These are phyloP conservation scores for Labeo rohita DNA, from an alignment of 2,113 vertebrate genomes.

Conservation along the genomic window DNA sequence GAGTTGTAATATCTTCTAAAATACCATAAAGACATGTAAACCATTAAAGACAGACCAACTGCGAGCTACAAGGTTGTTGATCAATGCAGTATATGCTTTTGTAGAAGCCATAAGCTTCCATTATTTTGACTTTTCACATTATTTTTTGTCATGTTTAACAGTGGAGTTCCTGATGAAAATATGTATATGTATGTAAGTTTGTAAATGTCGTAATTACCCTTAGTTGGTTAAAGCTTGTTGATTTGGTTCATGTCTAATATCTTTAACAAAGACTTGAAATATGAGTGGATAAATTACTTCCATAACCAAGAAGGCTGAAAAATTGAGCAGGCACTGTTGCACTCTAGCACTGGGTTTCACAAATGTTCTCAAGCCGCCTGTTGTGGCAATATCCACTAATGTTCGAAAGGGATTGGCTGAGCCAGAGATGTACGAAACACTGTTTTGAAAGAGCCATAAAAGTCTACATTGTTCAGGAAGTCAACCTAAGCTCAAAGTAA, in stretches of 20 bases:
- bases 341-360: neutral
- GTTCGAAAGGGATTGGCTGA: neutral
- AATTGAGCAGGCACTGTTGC: neutral
- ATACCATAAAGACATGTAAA: neutral
- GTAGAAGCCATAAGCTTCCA: neutral
- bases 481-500: neutral
- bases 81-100: neutral
- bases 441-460: neutral
- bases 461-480: neutral
- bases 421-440: neutral
- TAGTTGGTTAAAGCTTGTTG: neutral
- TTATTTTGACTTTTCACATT: too few relatives aligned
- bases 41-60: neutral
- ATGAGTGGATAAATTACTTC: neutral
- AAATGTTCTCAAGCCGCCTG: neutral
- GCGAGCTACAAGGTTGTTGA: neutral
- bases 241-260: neutral
- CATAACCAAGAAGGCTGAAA: neutral
- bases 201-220: neutral
- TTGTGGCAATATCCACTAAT: neutral
- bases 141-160: neutral
- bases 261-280: neutral
- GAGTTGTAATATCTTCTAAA: neutral
- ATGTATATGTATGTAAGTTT: too few relatives aligned
- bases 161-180: neutral